Percentiles rank a stretch among this genome's conserved stretches.
These are phyloP conservation scores for Uropetala carovei DNA, from an alignment of 2,888 invertebrate genomes.

Conservation along the genomic window DNA sequence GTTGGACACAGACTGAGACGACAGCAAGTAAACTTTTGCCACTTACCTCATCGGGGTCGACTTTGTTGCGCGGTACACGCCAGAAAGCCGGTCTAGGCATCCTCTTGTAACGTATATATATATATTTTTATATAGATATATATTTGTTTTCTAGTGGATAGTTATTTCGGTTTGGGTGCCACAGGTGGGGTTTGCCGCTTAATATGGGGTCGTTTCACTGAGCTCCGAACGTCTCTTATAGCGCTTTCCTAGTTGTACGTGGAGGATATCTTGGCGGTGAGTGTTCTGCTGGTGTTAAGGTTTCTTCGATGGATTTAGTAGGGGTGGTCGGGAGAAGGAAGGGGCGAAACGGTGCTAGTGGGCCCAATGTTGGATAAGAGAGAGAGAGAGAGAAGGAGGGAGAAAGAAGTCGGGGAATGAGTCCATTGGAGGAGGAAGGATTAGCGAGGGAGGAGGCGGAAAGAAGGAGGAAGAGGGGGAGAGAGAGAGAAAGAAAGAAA, in stretches of 20 bases:
- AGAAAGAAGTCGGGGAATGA: neutral
- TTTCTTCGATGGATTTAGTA: slow-evolving; percentile 54
- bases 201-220: neutral
- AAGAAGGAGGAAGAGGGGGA: neutral
- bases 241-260: neutral
- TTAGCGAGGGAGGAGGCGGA: neutral
- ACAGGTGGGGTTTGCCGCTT: neutral
- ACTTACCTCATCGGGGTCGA: slow-evolving; percentile 72
- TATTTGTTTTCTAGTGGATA: neutral
- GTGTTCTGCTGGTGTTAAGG: slow-evolving; percentile 30
- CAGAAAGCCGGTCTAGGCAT: slow-evolving; percentile 82
- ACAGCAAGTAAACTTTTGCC: neutral
- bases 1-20: neutral
- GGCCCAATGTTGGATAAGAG: slow-evolving; percentile 33
- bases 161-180: neutral
- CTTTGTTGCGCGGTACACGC: slow-evolving; percentile 76
- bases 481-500: neutral
- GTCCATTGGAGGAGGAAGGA: neutral
- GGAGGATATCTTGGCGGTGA: slow-evolving; percentile 13
- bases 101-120: neutral
- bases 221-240: neutral
- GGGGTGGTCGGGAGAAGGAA: slow-evolving; percentile 37
- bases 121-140: no score
- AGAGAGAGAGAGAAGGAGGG: neutral
- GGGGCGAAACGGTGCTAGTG: slow-evolving; percentile 36